Conservation (phyloP, 2,888 invertebrate species). For the Melitaea athalia region DNA sequence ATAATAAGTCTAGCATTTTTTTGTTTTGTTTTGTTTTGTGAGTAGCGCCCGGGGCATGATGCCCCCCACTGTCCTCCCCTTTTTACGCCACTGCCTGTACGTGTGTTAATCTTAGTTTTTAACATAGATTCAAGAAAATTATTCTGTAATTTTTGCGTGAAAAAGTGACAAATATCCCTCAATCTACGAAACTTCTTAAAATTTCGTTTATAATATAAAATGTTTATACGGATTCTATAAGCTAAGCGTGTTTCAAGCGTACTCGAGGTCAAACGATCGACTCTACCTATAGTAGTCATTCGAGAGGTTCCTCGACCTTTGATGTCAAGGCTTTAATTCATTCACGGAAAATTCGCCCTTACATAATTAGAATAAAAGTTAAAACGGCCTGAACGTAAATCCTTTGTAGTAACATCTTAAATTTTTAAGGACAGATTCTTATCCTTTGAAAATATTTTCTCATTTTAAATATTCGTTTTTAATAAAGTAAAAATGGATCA, state of each 20-base stretch:
- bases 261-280: conserved; percentile 29
- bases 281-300: conserved; percentile 30
- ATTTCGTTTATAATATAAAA: neutral
- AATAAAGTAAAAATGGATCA: no score
- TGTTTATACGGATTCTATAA: neutral
- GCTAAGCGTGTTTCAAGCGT: conserved; percentile 4
- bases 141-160: neutral
- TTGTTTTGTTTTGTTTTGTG: no score
- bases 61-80: no score
- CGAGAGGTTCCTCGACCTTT: conserved; percentile 32
- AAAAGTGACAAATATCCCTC: neutral
- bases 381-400: neutral
- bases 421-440: conserved; percentile 11
- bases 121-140: no score
- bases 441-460: conserved; percentile 11
- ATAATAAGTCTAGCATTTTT: no score
- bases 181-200: neutral
- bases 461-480: neutral
- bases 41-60: no score
- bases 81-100: no score
- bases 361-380: neutral
- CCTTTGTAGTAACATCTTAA: conserved; percentile 17
- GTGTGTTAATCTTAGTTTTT: no score
- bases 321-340: conserved; percentile 25
- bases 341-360: conserved; percentile 1